These are phyloP conservation scores for Nanorana parkeri DNA, from an alignment of 2,113 vertebrate genomes.

Conservation along the genomic window DNA sequence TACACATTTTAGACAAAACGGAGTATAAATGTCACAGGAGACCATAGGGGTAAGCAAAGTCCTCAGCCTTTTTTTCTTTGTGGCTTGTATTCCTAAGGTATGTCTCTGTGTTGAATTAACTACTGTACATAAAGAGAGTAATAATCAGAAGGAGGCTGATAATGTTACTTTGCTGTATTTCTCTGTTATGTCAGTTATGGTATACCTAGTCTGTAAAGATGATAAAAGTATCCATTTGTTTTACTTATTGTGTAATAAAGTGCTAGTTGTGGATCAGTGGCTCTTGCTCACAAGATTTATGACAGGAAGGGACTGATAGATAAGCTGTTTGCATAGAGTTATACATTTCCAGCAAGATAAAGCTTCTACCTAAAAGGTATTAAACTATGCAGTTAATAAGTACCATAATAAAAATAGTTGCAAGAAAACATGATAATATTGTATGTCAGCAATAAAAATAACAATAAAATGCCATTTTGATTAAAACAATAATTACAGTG, in stretches of 20 bases:
- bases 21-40: no score
- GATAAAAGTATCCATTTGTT: conserved; percentile 20
- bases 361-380: not conserved
- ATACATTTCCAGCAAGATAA: conserved; percentile 40
- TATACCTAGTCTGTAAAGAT: not conserved
- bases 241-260: conserved; percentile 43
- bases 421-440: not conserved
- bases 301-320: conserved; percentile 25
- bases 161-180: not conserved
- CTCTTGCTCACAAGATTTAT: conserved; percentile 40
- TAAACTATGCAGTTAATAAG: conserved; percentile 7
- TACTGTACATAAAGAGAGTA: no score
- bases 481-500: no score
- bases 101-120: no score
- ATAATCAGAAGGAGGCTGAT: not conserved
- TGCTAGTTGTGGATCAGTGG: conserved; percentile 31
- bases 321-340: conserved; percentile 34
- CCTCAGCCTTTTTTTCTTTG: no score
- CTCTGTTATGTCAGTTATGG: not conserved
- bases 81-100: no score
- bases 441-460: no score
- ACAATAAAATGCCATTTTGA: no score
- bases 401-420: not conserved
- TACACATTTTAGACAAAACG: no score
- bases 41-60: no score